Percentiles rank a stretch among this genome's conserved stretches.
phyloP scores from a whole-genome alignment of 2,888 invertebrate species.

The Trissoscelio sp. region DNA sequence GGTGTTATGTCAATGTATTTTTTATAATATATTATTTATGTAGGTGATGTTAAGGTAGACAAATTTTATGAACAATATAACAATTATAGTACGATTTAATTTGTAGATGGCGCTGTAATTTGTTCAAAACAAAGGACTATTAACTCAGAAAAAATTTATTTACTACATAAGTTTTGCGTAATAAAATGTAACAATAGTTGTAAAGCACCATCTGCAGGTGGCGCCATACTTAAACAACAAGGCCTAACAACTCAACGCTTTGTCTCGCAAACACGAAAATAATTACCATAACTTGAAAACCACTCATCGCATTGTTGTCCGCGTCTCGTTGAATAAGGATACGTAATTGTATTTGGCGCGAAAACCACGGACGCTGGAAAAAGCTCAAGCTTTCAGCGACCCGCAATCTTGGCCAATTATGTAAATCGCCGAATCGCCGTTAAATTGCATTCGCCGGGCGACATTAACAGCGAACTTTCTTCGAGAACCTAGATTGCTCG shows the following conservation, averaged over 20 bases:
- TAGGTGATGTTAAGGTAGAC: too few relatives aligned
- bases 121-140: too few relatives aligned
- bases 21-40: too few relatives aligned
- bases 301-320: slow-evolving; percentile 22
- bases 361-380: slow-evolving; percentile 22
- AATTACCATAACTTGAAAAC: slow-evolving; percentile 20
- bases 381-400: slow-evolving; percentile 59
- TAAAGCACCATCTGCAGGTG: background rate
- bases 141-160: too few relatives aligned
- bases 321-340: slow-evolving; percentile 21
- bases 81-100: too few relatives aligned
- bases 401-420: slow-evolving; percentile 75
- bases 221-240: background rate
- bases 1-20: too few relatives aligned
- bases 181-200: background rate
- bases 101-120: too few relatives aligned
- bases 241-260: background rate
- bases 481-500: background rate
- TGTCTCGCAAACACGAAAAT: slow-evolving; percentile 17
- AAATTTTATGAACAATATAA: too few relatives aligned
- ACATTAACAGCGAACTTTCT: slow-evolving; percentile 70
- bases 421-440: slow-evolving; percentile 75
- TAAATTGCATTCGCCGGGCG: slow-evolving; percentile 74
- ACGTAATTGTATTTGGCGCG: slow-evolving; percentile 21
- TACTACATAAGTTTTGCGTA: too few relatives aligned